Percentiles rank a stretch among this genome's conserved stretches.
phyloP scores from a whole-genome alignment of 2,113 vertebrate species.

The Lophotis ruficrista region DNA sequence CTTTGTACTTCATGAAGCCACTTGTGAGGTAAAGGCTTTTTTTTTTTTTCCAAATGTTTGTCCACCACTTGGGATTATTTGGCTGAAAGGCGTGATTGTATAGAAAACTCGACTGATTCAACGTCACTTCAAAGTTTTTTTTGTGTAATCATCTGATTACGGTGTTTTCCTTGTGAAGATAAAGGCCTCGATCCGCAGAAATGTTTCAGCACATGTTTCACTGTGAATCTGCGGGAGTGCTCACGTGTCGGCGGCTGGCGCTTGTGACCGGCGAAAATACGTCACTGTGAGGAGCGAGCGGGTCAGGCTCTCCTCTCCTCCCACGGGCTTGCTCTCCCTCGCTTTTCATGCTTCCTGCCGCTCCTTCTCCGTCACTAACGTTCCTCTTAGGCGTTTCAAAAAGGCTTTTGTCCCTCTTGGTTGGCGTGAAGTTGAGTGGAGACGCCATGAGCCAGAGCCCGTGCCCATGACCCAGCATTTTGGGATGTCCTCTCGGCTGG shows the following conservation, averaged over 20 bases:
- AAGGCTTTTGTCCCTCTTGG: neutral
- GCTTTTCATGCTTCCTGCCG: neutral
- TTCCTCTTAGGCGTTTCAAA: neutral
- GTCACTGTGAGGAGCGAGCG: neutral
- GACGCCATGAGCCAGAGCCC: neutral
- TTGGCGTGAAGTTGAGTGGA: neutral
- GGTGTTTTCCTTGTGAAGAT: neutral
- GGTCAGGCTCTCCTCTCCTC: neutral
- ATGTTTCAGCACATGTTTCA: neutral
- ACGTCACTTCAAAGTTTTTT: accelerated
- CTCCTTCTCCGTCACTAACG: neutral
- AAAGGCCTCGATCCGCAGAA: neutral
- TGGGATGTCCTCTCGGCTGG: neutral
- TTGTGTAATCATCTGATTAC: neutral
- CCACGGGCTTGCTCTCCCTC: neutral
- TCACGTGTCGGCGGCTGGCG: neutral
- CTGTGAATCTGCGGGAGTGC: neutral
- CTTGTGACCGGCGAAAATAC: neutral
- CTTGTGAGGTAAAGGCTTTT: neutral
- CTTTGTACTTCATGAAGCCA: neutral
- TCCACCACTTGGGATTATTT: neutral
- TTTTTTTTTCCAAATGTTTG: neutral
- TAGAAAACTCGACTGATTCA: neutral
- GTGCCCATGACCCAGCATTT: accelerated
- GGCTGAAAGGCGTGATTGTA: neutral